Conservation (phyloP, 2,888 invertebrate genomes). For the Acleris emargana region DNA sequence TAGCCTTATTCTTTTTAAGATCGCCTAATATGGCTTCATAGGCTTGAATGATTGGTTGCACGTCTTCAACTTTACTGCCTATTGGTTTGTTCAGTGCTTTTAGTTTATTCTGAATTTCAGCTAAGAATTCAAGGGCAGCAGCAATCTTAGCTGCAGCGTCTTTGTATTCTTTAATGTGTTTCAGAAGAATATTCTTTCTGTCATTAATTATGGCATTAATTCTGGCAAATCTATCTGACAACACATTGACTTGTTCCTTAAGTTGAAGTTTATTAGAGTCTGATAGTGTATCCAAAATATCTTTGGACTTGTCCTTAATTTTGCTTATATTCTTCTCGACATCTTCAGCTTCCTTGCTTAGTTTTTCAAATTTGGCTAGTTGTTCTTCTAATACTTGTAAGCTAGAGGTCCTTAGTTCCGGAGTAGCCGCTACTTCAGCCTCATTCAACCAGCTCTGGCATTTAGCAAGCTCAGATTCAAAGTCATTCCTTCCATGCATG, state of each 20-base stretch:
- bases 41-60: slow-evolving; percentile 90
- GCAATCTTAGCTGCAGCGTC: slow-evolving; percentile 91
- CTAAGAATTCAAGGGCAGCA: slow-evolving; percentile 91
- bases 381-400: slow-evolving; percentile 94
- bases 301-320: slow-evolving; percentile 91
- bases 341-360: slow-evolving; percentile 89
- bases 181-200: slow-evolving; percentile 88
- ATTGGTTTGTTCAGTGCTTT: slow-evolving; percentile 93
- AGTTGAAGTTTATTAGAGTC: slow-evolving; percentile 93
- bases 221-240: slow-evolving; percentile 91
- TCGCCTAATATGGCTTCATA: slow-evolving; percentile 91
- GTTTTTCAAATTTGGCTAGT: slow-evolving; percentile 91
- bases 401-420: slow-evolving; percentile 91
- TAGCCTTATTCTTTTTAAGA: slow-evolving; percentile 90
- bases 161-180: slow-evolving; percentile 91
- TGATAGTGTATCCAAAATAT: slow-evolving; percentile 90
- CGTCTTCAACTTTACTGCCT: slow-evolving; percentile 94
- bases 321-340: slow-evolving; percentile 89
- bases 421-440: slow-evolving; percentile 93
- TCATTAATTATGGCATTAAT: slow-evolving; percentile 90
- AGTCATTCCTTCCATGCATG: slow-evolving; percentile 89
- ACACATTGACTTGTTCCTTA: slow-evolving; percentile 90
- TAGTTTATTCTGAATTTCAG: slow-evolving; percentile 91
- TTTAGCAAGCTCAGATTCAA: slow-evolving; percentile 91
- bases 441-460: slow-evolving; percentile 95